Evolutionary conservation across 92 coral and sea anemone species (phyloP).

Genomic region (Parazoanthus darwini): DNA sequence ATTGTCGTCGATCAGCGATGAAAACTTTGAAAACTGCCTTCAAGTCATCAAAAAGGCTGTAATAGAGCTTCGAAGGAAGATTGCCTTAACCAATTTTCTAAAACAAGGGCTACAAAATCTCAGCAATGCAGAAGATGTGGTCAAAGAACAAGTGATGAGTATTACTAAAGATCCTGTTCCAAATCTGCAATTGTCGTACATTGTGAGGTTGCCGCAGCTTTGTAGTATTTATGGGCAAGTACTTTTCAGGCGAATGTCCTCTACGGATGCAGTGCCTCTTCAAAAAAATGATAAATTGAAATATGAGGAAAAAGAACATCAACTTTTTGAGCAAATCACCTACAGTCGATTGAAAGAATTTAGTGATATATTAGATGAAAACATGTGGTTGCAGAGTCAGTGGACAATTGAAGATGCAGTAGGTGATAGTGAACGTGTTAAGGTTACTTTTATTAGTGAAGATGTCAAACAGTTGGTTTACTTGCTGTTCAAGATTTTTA

Average conservation of each 20-base stretch:
- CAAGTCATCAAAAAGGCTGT: neutral
- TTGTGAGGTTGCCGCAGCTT: neutral
- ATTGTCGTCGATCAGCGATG: neutral
- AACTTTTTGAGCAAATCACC: neutral
- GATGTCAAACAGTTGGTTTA: neutral
- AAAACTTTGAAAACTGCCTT: neutral
- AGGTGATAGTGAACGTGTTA: neutral
- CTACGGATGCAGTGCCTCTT: constrained; percentile 11
- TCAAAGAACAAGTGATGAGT: neutral
- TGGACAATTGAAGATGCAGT: constrained; percentile 36
- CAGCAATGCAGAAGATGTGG: neutral
- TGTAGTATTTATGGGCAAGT: neutral
- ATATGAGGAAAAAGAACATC: neutral
- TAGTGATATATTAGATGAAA: constrained; percentile 1
- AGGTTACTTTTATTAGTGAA: constrained; percentile 12
- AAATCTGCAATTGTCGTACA: no score
- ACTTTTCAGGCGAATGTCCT: constrained; percentile 25
- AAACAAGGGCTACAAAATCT: neutral
- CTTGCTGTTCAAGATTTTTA: neutral
- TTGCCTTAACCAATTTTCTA: neutral
- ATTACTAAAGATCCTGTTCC: neutral
- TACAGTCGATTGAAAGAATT: neutral
- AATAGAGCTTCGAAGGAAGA: neutral
- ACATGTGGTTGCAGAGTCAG: constrained; percentile 35
- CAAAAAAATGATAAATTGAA: neutral